These are phyloP conservation scores for Syngnathus acus DNA, from an alignment of 2,797 vertebrate species.

Conservation along the genomic window DNA sequence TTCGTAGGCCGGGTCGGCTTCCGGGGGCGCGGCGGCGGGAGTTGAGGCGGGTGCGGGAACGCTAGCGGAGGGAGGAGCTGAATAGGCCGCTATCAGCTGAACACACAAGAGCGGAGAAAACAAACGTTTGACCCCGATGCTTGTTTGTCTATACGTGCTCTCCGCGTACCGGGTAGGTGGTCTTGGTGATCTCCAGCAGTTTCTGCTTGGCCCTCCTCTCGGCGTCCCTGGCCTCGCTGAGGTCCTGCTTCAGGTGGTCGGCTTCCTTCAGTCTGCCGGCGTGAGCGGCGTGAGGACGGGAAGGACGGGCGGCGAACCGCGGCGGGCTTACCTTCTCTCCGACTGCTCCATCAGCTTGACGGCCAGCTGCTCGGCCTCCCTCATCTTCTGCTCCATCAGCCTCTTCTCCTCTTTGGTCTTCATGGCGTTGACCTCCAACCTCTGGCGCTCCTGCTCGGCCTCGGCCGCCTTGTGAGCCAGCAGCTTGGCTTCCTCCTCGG, in stretches of 20 bases:
- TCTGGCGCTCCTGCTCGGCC: slow-evolving; percentile 85
- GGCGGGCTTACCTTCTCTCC: slow-evolving; percentile 73
- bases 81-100: slow-evolving; percentile 73
- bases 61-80: slow-evolving; percentile 61
- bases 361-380: slow-evolving; percentile 85
- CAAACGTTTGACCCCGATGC: too few relatives aligned
- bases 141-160: too few relatives aligned
- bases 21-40: slow-evolving; percentile 60
- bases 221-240: slow-evolving; percentile 84
- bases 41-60: slow-evolving; percentile 51
- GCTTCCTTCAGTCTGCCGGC: slow-evolving; percentile 81
- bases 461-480: slow-evolving; percentile 90
- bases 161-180: slow-evolving; percentile 65
- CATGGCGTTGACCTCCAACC: slow-evolving; percentile 83
- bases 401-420: slow-evolving; percentile 90
- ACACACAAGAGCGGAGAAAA: background rate
- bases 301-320: background rate
- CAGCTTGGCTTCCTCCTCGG: slow-evolving; percentile 88
- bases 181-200: slow-evolving; percentile 80
- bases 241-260: slow-evolving; percentile 86
- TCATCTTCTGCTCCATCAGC: slow-evolving; percentile 94
- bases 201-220: slow-evolving; percentile 84
- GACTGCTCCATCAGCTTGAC: slow-evolving; percentile 90
- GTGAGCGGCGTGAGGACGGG: background rate
- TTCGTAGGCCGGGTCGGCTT: slow-evolving; percentile 68